These are phyloP conservation scores for Stylophora pistillata DNA, from an alignment of 64 coral and sea anemone species.

Conservation along the genomic window DNA sequence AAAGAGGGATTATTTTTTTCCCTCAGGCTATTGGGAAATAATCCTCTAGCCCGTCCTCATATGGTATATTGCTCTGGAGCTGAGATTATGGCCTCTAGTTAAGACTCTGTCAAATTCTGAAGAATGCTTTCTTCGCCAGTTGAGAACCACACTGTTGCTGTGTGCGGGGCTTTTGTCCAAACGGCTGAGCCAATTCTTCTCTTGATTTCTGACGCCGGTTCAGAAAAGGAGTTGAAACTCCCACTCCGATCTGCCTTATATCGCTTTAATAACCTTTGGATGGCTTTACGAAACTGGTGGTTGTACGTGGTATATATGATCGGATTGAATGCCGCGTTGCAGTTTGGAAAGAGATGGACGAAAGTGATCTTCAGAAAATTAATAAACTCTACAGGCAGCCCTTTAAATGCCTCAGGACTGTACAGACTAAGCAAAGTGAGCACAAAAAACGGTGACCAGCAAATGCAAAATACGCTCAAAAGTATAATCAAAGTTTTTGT, in stretches of 20 bases:
- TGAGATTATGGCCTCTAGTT: neutral
- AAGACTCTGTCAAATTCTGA: neutral
- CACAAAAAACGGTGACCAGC: constrained; percentile 91
- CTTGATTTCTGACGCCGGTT: neutral
- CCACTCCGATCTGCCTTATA: constrained; percentile 44
- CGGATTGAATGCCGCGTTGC: constrained; percentile 79
- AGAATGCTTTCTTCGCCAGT: neutral
- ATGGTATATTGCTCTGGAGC: neutral
- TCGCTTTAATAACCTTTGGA: constrained; percentile 47
- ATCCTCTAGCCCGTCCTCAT: neutral
- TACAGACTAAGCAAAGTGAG: constrained; percentile 72
- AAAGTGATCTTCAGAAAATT: constrained; percentile 60
- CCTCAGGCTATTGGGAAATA: neutral
- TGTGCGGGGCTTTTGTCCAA: neutral
- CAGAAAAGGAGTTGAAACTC: constrained; percentile 32
- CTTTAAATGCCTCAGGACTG: constrained; percentile 37
- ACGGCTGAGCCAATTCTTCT: no score
- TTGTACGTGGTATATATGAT: constrained; percentile 90
- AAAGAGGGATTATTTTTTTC: neutral
- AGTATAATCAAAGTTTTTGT: constrained; percentile 92
- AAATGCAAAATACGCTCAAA: constrained; percentile 83
- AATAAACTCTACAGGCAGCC: constrained; percentile 24
- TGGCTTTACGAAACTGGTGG: constrained; percentile 75
- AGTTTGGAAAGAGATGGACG: constrained; percentile 81
- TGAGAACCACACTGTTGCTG: neutral